Base-by-base conservation (phyloP, 2,113 vertebrate genomes). In the Corythornis cristatus region DNA sequence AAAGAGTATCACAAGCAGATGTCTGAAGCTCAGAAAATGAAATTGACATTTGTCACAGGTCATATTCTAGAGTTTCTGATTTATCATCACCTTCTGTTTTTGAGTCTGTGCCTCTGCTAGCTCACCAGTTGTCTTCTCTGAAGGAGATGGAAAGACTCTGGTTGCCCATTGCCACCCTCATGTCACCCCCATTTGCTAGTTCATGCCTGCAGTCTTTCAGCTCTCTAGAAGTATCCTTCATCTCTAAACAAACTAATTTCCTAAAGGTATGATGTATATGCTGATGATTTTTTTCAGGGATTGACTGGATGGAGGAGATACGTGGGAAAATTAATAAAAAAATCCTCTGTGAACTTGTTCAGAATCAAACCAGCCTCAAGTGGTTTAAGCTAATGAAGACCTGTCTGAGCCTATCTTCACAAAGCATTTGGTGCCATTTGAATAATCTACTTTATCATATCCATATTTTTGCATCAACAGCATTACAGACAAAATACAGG, bases 321-420 rank as follows among this genome's bases (percentile, higher is more conserved):
- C 18, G n/a, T 73, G 23, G 42, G 62, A 79, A 96, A 94, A 93
- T 65, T 54, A 91, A 93, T 95, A 58, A 23, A 91, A 91, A 95
- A 91, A 83, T 91, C 67, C 75, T 83, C 62, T 58, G 50, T 79
- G 89, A 92, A 93, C 58, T 91, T 79, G 22, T 64, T 83, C 60
- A 70, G 89, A 80, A 89, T 70, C 71, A 73, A 93, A 95, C 82
- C 61, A 85, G 58, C 82, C 82, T 70, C 67, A 46, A 95, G 75
- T 73, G 66, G 60, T 91, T 95, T 88, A 70, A 93, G 70, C 68
- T 95, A 91, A 95, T 79, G 91, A 93, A 87, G 84, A 74, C 62
- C 66, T 82, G 50, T 53, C 40, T 64, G 81, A 93, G 26, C 66
- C 77, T 65, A 43, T 60, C 91, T 85, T 53, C 67, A 54, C 50